Conservation (phyloP, 2,113 vertebrate species). For the Cyprinodon brontotheroides region DNA sequence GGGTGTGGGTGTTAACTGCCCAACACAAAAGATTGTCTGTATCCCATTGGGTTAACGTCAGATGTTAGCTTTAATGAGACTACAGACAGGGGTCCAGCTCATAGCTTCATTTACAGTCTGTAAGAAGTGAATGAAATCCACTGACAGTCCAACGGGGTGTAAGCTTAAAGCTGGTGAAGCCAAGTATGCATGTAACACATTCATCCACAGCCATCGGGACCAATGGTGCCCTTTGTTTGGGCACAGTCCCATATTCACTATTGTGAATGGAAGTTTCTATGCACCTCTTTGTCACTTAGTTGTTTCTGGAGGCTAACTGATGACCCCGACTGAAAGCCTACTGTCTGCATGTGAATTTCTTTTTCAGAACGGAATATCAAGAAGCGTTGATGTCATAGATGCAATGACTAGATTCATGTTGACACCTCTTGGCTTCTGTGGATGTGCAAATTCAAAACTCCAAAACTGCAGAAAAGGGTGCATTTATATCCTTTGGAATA, state of each 20-base stretch:
- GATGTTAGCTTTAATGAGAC: slow-evolving; percentile 10
- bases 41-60: slow-evolving; percentile 29
- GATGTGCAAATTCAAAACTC: background rate
- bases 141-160: background rate
- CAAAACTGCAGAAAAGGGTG: background rate
- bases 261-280: slow-evolving; percentile 60
- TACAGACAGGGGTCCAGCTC: background rate
- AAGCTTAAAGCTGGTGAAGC: slow-evolving; percentile 22
- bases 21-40: slow-evolving; percentile 62
- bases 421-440: background rate
- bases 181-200: slow-evolving; percentile 66
- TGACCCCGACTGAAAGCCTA: slow-evolving; percentile 53
- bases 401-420: background rate
- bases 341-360: slow-evolving; percentile 38
- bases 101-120: background rate
- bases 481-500: background rate
- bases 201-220: slow-evolving; percentile 45
- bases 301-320: slow-evolving; percentile 67
- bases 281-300: slow-evolving; percentile 58
- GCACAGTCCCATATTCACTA: slow-evolving; percentile 63
- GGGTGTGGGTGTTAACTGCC: slow-evolving; percentile 54
- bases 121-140: background rate
- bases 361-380: slow-evolving; percentile 62
- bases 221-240: slow-evolving; percentile 67
- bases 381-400: background rate